Conservation (phyloP, 2,113 vertebrate genomes). For the Sphyrna mokarran region DNA sequence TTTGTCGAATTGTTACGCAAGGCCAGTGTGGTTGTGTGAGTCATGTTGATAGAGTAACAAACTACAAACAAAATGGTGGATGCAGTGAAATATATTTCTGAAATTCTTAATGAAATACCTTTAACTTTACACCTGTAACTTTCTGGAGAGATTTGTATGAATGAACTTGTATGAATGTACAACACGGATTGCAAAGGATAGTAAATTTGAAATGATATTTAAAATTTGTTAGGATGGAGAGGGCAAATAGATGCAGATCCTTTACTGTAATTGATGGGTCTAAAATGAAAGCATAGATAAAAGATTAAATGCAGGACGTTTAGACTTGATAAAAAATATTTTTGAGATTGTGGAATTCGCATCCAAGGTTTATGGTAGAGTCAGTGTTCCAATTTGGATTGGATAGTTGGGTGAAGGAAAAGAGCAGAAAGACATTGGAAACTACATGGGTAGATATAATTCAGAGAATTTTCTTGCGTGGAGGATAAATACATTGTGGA, state of each 20-base stretch:
- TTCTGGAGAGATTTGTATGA: background rate
- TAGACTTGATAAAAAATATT: background rate
- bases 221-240: background rate
- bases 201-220: background rate
- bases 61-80: background rate
- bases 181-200: background rate
- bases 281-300: background rate
- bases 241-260: background rate
- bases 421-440: background rate
- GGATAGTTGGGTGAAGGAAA: background rate
- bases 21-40: background rate
- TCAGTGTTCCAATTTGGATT: background rate
- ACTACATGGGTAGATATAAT: background rate
- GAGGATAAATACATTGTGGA: background rate
- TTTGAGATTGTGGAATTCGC: background rate
- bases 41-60: background rate
- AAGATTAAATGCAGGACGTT: background rate
- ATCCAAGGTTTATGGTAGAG: background rate
- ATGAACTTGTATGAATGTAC: background rate
- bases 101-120: background rate
- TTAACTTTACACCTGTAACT: background rate
- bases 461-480: background rate
- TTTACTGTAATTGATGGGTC: background rate
- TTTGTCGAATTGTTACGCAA: background rate
- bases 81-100: background rate